A percentile compares a stretch with the other conserved stretches of the same genome.
Evolutionary conservation across 2,888 invertebrate genomes (phyloP).

Genomic region (Meta bourneti): DNA sequence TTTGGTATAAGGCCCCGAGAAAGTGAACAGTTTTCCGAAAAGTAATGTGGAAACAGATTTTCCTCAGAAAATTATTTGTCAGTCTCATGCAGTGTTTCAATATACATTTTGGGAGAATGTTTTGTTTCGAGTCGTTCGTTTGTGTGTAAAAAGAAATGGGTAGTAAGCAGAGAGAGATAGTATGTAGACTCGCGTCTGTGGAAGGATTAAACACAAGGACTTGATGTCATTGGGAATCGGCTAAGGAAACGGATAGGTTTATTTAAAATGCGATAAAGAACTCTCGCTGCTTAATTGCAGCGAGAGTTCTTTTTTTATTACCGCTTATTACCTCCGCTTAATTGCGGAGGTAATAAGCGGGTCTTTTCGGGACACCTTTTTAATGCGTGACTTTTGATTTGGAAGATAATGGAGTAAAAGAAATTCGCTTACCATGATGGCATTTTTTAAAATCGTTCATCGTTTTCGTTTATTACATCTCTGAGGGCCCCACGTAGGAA

Average conservation of each 20-base stretch:
- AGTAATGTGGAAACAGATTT: slow-evolving; percentile 55
- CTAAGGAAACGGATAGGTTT: slow-evolving; percentile 60
- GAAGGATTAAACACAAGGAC: slow-evolving; percentile 37
- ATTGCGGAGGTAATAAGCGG: slow-evolving; percentile 14
- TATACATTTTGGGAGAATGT: slow-evolving; percentile 60
- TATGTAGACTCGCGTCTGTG: not conserved
- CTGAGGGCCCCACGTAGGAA: too few relatives aligned
- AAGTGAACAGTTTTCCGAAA: too few relatives aligned
- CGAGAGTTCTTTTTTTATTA: too few relatives aligned
- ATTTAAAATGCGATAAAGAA: slow-evolving; percentile 29
- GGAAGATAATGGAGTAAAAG: too few relatives aligned
- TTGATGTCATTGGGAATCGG: slow-evolving; percentile 58
- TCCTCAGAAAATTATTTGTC: slow-evolving; percentile 55
- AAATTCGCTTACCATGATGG: too few relatives aligned
- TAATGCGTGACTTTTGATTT: not conserved
- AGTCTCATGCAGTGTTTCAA: slow-evolving; percentile 68
- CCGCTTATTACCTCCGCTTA: too few relatives aligned
- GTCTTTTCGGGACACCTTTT: not conserved
- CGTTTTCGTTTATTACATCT: too few relatives aligned
- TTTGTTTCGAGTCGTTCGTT: slow-evolving; percentile 20
- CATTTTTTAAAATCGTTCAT: too few relatives aligned
- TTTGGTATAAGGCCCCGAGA: too few relatives aligned
- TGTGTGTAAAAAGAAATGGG: too few relatives aligned
- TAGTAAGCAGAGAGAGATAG: too few relatives aligned
- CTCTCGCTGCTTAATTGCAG: slow-evolving; percentile 42